phyloP scores from a whole-genome alignment of 2,888 invertebrate genomes.

The Chironomus tentans region DNA sequence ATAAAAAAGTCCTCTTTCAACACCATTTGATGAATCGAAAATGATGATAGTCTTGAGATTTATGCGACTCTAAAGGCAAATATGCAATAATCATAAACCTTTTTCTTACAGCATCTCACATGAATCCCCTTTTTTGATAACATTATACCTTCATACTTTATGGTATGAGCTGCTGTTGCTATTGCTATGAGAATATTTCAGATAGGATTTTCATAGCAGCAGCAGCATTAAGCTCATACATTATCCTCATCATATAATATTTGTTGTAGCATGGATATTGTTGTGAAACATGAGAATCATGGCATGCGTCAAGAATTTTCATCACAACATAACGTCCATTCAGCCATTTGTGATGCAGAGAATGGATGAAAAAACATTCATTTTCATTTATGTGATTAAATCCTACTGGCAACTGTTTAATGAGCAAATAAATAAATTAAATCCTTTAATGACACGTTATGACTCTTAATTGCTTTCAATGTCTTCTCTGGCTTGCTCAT shows the following conservation, averaged over 20 bases:
- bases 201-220: conserved; percentile 12
- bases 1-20: no score
- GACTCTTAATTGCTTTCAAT: conserved; percentile 12
- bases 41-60: no score
- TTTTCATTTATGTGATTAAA: conserved; percentile 23
- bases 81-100: background rate
- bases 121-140: background rate
- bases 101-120: background rate
- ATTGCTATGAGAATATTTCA: conserved; percentile 11
- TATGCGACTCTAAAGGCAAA: no score
- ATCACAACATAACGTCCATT: background rate
- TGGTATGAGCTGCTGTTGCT: background rate
- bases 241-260: background rate
- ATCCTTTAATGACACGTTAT: conserved; percentile 25
- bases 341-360: no score
- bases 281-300: background rate
- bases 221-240: background rate
- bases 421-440: conserved; percentile 26
- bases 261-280: background rate
- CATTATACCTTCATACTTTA: background rate
- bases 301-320: no score
- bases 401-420: conserved; percentile 15
- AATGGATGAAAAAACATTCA: background rate
- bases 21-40: background rate
- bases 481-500: background rate